A percentile compares a stretch with the other conserved stretches of the same genome.
phyloP scores from a whole-genome alignment of 2,888 invertebrate species.

The Heliconius ethilla region DNA sequence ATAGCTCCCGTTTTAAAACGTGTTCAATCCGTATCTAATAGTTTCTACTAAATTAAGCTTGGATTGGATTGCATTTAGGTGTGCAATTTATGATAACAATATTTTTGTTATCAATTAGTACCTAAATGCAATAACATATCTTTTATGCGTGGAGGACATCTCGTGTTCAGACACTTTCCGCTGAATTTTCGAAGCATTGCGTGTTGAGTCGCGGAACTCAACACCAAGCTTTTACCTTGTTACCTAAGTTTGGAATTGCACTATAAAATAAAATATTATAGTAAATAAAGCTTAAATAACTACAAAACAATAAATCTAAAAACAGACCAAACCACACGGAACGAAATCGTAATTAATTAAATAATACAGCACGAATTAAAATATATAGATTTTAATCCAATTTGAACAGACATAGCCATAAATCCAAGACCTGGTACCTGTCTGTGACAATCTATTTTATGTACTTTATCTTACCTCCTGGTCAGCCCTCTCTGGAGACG shows the following conservation, averaged over 20 bases:
- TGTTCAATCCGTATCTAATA: conserved; percentile 11
- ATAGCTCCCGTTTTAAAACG: conserved; percentile 10
- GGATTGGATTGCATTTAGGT: background rate
- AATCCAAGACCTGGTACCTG: conserved; percentile 42
- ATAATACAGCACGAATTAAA: conserved; percentile 22
- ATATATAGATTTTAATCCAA: conserved; percentile 40
- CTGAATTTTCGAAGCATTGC: too few species aligned
- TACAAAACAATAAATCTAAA: background rate
- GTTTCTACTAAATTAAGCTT: conserved; percentile 7
- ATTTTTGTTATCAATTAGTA: too few species aligned
- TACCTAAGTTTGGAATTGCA: too few species aligned
- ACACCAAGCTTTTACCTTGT: too few species aligned
- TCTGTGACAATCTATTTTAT: conserved; percentile 42
- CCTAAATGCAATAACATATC: too few species aligned
- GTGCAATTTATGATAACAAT: background rate
- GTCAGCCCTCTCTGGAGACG: conserved; percentile 40
- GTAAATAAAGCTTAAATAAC: background rate
- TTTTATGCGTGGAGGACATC: too few species aligned
- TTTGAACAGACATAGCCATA: conserved; percentile 39
- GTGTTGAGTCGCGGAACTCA: too few species aligned
- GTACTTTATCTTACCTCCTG: conserved; percentile 42
- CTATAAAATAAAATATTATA: too few species aligned
- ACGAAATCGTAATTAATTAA: conserved; percentile 18
- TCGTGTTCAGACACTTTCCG: too few species aligned
- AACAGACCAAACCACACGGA: background rate